phyloP scores from a whole-genome alignment of 2,113 vertebrate species.

The Lycaon pictus region DNA sequence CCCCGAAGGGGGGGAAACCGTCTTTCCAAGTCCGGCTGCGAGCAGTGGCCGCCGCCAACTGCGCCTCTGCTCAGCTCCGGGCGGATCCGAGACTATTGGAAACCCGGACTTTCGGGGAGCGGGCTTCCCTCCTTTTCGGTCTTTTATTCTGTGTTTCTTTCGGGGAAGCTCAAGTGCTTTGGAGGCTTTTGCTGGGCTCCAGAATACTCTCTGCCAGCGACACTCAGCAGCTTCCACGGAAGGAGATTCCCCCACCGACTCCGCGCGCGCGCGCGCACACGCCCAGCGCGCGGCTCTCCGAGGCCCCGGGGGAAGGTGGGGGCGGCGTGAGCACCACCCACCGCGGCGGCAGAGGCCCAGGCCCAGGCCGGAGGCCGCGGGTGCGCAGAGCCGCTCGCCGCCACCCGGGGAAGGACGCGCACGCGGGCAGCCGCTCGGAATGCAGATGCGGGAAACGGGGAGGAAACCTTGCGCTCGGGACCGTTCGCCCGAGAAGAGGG shows the following conservation, averaged over 20 bases:
- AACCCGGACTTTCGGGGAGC: background rate
- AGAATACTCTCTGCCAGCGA: conserved; percentile 22
- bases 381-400: background rate
- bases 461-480: conserved; percentile 48
- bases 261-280: conserved; percentile 50
- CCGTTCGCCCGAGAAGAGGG: background rate
- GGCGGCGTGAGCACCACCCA: conserved; percentile 54
- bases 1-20: background rate
- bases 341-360: background rate
- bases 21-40: conserved; percentile 17
- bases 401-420: background rate
- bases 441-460: background rate
- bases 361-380: background rate
- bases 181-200: conserved; percentile 64
- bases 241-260: conserved; percentile 50
- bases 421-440: background rate
- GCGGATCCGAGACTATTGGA: background rate
- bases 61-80: conserved; percentile 4
- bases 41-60: background rate
- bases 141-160: conserved; percentile 28
- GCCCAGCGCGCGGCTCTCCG: background rate
- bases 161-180: conserved; percentile 29
- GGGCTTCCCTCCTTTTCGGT: background rate
- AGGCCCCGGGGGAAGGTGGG: conserved; percentile 62
- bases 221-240: conserved; percentile 42